These are phyloP conservation scores for Cynopterus brachyotis DNA, from an alignment of 2,113 vertebrate species.

Conservation along the genomic window DNA sequence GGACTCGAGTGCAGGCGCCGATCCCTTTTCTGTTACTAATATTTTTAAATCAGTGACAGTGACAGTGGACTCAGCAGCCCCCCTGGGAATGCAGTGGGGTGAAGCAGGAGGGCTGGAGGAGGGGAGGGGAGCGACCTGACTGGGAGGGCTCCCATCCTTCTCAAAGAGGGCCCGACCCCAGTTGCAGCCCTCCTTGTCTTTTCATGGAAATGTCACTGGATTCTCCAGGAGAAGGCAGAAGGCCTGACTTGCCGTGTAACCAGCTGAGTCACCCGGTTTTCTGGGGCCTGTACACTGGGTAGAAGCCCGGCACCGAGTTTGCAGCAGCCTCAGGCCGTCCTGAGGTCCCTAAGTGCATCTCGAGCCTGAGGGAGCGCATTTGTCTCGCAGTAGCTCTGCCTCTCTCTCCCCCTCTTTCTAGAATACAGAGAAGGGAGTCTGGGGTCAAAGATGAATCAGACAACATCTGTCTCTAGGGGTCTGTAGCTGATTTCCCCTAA, in stretches of 20 bases:
- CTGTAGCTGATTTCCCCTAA: neutral
- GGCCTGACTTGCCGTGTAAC: neutral
- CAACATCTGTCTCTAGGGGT: neutral
- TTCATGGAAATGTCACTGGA: accelerated
- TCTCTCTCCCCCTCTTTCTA: neutral
- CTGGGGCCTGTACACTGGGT: neutral
- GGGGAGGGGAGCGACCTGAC: accelerated
- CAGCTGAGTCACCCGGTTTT: neutral
- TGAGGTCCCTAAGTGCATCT: neutral
- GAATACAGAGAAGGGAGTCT: neutral
- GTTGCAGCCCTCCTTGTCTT: accelerated
- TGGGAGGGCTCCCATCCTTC: no score
- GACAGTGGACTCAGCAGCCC: neutral
- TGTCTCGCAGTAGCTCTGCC: neutral
- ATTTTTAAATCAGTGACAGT: accelerated
- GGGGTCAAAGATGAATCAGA: neutral
- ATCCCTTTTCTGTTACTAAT: neutral
- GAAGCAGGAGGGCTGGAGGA: neutral
- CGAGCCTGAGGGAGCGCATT: neutral
- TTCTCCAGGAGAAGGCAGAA: neutral
- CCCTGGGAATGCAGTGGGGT: neutral
- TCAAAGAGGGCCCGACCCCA: neutral
- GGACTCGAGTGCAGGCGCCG: accelerated
- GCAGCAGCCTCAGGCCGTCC: accelerated
- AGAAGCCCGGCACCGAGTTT: neutral